Conservation (phyloP, 2,113 vertebrate genomes). For the Holacanthus passer region DNA sequence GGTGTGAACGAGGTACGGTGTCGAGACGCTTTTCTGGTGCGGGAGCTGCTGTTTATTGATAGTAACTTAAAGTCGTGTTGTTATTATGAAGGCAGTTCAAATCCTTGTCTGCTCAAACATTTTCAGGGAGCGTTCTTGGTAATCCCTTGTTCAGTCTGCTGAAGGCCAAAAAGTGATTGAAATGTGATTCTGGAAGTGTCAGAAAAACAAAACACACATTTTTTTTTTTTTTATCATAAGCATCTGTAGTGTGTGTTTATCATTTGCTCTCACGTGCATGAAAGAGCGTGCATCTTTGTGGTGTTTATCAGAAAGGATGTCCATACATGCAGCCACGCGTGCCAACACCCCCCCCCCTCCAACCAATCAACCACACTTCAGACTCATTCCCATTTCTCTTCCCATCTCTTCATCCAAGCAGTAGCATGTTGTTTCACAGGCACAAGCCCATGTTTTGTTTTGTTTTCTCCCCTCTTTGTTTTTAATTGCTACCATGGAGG, state of each 20-base stretch:
- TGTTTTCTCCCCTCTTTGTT: conserved; percentile 81
- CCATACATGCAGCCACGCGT: background rate
- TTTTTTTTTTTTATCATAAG: background rate
- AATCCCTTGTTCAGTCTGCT: conserved; percentile 16
- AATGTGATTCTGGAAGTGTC: conserved; percentile 29
- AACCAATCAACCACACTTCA: conserved; percentile 60
- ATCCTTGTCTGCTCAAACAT: conserved; percentile 7
- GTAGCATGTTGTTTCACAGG: conserved; percentile 77
- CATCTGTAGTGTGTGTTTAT: conserved; percentile 15
- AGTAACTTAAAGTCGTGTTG: conserved; percentile 3
- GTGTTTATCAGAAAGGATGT: conserved; percentile 31
- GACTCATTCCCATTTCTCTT: conserved; percentile 60
- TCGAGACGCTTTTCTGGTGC: conserved; percentile 17
- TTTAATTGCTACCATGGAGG: conserved; percentile 85
- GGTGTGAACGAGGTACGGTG: conserved; percentile 24
- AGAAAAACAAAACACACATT: background rate
- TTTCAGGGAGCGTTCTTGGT: conserved; percentile 7
- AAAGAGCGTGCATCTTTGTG: background rate
- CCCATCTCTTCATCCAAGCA: conserved; percentile 73
- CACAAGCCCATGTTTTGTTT: conserved; percentile 80
- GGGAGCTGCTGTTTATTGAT: conserved; percentile 41
- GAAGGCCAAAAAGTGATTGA: conserved; percentile 23
- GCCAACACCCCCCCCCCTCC: conserved; percentile 14
- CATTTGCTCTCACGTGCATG: background rate
- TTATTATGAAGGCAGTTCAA: conserved; percentile 7